Evolutionary conservation across 2,113 vertebrate species (phyloP).

Genomic region (Sapajus apella): DNA sequence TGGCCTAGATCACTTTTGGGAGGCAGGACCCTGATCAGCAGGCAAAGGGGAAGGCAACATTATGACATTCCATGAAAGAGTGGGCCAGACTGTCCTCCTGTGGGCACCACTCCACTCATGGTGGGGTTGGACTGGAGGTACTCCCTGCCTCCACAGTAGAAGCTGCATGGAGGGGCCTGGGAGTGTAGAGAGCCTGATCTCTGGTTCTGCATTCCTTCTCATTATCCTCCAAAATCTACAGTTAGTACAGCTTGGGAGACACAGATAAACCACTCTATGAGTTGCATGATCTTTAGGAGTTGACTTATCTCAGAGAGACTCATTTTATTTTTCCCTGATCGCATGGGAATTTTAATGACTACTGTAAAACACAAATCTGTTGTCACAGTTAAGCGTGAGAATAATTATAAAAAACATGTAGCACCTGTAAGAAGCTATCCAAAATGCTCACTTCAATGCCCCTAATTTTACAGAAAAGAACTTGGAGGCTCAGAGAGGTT

Average conservation of each 20-base stretch:
- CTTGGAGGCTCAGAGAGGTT: not conserved
- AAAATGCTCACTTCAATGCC: not conserved
- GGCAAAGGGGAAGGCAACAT: not conserved
- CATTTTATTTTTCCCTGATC: not conserved
- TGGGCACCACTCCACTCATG: not conserved
- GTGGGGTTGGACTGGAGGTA: no score
- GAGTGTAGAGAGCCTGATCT: not conserved
- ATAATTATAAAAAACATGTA: slow-evolving; percentile 5
- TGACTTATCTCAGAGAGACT: not conserved
- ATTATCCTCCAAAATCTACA: not conserved
- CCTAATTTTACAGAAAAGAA: not conserved
- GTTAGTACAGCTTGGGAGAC: not conserved
- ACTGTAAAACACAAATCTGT: not conserved
- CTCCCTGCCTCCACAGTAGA: not conserved
- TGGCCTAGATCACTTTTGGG: not conserved
- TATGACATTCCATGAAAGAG: not conserved
- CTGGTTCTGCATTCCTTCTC: not conserved
- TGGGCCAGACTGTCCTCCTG: not conserved
- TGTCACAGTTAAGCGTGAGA: slow-evolving; percentile 24
- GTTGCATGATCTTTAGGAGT: not conserved
- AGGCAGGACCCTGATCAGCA: not conserved
- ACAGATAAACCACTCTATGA: not conserved
- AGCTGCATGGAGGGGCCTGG: not conserved
- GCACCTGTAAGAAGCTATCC: not conserved
- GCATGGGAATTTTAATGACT: not conserved